Base-by-base conservation (phyloP, 1,140 invertebrate species). In the Eulimnadia texana region DNA sequence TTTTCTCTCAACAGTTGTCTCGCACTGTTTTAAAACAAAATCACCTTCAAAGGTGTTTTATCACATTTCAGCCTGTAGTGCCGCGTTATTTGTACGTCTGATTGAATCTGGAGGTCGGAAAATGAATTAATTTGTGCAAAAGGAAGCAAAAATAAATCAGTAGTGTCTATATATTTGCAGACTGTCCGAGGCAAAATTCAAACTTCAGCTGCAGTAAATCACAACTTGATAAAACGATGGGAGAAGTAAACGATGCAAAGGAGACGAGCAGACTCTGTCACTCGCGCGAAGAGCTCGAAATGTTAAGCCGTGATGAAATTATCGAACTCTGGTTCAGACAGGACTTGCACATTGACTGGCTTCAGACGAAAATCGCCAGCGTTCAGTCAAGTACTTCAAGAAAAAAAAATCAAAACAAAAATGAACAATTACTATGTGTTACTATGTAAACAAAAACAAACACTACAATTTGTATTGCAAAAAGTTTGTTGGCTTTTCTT, bases 321-420 rank as follows among this genome's bases (percentile, higher is more conserved):
- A 6, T 42, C 33, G 33, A 42, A 9, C 16, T 6, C 16, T 42
- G 33, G 33, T 6, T 42, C 6, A 42, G 16, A 42, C 23, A 25
- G 28, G 25, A 58, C 56, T 58, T 22, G 28, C 16, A 33, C 56
- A 29, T 47, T 52, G 62, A 63, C 58, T 59, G 55, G 58, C 33
- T 63, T 60, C 55, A 52, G 56, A 57, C 54, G 20, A 52, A 60
- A 55, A 22, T 63, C 54, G 51, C 49, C 13, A 59, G 13, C 11
- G 22, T 19, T 9, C 29, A 28, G 42, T 29, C 28, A 57, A 53
- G 61, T 63, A 63, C 61, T 57, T 52, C 61, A 63, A 63, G 61
- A 54, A 63, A 57, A 63, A 56, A 27, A 54, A 61, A 42, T 9
- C 33, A 42, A 16, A 42, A 16, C 33, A n/a, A n/a, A n/a, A n/a